Evolutionary conservation across 2,113 vertebrate species (phyloP).

Genomic region (Hippocampus abdominalis): DNA sequence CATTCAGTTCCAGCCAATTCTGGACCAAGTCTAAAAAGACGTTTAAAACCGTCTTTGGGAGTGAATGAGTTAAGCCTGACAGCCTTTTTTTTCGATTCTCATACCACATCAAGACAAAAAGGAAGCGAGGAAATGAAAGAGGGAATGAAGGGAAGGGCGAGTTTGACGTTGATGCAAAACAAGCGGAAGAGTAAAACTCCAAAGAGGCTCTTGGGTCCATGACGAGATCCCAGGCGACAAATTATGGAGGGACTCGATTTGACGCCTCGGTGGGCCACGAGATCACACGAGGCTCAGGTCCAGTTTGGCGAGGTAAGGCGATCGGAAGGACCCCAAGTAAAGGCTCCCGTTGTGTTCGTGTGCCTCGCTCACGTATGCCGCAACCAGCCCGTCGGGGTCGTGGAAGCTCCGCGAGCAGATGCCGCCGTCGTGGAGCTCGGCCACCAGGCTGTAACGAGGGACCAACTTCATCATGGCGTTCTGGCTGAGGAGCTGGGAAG

Average conservation of each 20-base stretch:
- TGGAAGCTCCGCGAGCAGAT: slow-evolving; percentile 87
- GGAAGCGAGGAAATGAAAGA: not conserved
- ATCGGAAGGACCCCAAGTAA: slow-evolving; percentile 90
- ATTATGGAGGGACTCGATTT: too few relatives aligned
- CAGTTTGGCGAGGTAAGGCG: slow-evolving; percentile 84
- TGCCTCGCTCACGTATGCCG: slow-evolving; percentile 82
- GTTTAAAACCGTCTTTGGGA: too few relatives aligned
- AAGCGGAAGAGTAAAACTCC: not conserved
- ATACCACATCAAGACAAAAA: not conserved
- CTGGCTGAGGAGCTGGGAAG: slow-evolving; percentile 82
- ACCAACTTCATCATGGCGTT: slow-evolving; percentile 83
- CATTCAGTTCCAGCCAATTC: too few relatives aligned
- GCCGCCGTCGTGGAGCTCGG: slow-evolving; percentile 87
- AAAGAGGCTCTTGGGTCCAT: not conserved
- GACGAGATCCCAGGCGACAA: not conserved
- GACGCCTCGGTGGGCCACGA: too few relatives aligned
- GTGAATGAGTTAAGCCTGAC: too few relatives aligned
- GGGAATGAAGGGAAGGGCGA: not conserved
- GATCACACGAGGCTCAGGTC: slow-evolving; percentile 61
- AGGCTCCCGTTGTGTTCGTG: slow-evolving; percentile 84
- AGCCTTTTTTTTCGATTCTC: not conserved
- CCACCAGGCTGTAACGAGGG: slow-evolving; percentile 86
- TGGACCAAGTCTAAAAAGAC: too few relatives aligned
- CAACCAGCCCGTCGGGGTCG: slow-evolving; percentile 82
- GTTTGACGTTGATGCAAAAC: not conserved